Evolutionary conservation across 2,888 invertebrate genomes (phyloP).

Genomic region (Megamerina dolium): DNA sequence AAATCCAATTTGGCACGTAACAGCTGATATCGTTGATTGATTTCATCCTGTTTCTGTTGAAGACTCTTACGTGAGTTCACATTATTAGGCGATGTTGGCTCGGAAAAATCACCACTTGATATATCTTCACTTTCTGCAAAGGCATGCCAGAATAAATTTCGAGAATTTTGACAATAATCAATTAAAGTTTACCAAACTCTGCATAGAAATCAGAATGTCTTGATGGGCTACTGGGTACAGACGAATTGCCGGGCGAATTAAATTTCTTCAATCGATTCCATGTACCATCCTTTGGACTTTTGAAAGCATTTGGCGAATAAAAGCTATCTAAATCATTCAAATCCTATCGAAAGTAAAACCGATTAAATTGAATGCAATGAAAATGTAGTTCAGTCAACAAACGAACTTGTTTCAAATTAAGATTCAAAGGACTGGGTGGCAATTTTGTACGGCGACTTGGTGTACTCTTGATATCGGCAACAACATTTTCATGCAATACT

Average conservation of each 20-base stretch:
- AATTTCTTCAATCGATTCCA: conserved; percentile 57
- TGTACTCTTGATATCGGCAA: conserved; percentile 36
- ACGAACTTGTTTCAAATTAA: conserved; percentile 38
- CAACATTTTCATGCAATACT: conserved; percentile 45
- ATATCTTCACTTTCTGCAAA: conserved; percentile 47
- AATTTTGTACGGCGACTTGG: conserved; percentile 33
- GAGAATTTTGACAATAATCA: background rate
- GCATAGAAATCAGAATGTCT: conserved; percentile 62
- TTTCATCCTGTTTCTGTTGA: conserved; percentile 56
- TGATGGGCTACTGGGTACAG: conserved; percentile 65
- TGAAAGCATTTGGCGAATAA: conserved; percentile 48
- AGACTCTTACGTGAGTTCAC: conserved; percentile 34
- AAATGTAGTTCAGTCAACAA: background rate
- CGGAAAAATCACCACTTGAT: conserved; percentile 52
- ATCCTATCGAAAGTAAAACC: conserved; percentile 14
- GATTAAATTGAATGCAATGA: background rate
- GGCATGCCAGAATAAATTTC: background rate
- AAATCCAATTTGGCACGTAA: conserved; percentile 66
- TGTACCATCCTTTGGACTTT: conserved; percentile 37
- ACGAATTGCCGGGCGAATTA: conserved; percentile 49
- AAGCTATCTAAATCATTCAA: conserved; percentile 42
- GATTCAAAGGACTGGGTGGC: conserved; percentile 45
- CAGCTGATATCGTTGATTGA: conserved; percentile 64
- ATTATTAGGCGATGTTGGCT: conserved; percentile 45
- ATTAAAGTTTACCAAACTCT: conserved; percentile 55